Percentiles rank a stretch among this genome's conserved stretches.
Conservation (phyloP, 1,140 invertebrate genomes). For the Philotrypesis tridentata region DNA sequence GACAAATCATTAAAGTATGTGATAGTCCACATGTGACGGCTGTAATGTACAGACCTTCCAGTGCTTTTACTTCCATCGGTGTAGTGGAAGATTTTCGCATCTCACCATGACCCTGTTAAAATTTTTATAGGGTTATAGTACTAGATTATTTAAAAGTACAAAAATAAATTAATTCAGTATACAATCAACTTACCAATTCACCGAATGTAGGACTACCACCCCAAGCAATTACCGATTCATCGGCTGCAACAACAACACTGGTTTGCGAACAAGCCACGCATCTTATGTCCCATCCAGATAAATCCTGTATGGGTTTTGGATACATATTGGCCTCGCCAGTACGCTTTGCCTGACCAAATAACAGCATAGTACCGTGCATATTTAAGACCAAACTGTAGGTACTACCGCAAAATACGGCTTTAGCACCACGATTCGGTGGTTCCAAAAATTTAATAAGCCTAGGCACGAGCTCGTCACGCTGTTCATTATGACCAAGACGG, state of each 20-base stretch:
- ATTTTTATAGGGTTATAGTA: conserved; percentile 19
- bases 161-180: background rate
- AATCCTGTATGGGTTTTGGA: conserved; percentile 93
- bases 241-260: conserved; percentile 90
- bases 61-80: conserved; percentile 90
- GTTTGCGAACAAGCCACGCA: conserved; percentile 86
- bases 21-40: conserved; percentile 88
- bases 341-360: conserved; percentile 94
- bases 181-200: conserved; percentile 82
- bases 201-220: conserved; percentile 93
- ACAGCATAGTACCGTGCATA: conserved; percentile 84
- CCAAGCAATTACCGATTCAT: conserved; percentile 93
- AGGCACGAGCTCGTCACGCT: conserved; percentile 92
- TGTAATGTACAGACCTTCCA: conserved; percentile 87
- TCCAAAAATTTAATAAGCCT: conserved; percentile 93
- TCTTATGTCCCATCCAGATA: conserved; percentile 92
- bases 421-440: conserved; percentile 85
- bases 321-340: conserved; percentile 97
- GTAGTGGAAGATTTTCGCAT: conserved; percentile 89
- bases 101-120: conserved; percentile 87
- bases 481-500: conserved; percentile 92
- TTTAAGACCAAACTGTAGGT: conserved; percentile 89
- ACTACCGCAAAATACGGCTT: conserved; percentile 87
- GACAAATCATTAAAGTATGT: conserved; percentile 85
- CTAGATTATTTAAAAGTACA: background rate